These are phyloP conservation scores for Eudyptes chrysolophus DNA, from an alignment of 2,113 vertebrate species.

Conservation along the genomic window DNA sequence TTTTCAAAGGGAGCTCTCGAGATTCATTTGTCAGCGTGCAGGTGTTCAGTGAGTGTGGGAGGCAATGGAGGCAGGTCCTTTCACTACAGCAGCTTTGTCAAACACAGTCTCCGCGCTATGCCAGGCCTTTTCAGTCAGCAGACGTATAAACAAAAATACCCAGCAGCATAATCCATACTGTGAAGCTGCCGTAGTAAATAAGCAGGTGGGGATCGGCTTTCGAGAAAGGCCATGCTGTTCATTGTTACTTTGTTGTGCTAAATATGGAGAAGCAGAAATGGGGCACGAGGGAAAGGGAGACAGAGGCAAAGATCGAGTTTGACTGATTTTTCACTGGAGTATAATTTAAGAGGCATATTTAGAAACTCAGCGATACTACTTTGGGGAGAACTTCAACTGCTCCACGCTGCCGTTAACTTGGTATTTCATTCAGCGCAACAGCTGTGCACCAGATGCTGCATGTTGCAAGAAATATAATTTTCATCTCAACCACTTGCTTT, in stretches of 20 bases:
- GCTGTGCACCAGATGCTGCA: constrained; percentile 75
- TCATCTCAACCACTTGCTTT: constrained; percentile 46
- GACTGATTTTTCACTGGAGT: constrained; percentile 37
- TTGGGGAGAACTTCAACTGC: constrained; percentile 52
- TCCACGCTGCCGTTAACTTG: constrained; percentile 21
- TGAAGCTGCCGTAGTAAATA: constrained; percentile 11
- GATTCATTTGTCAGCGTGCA: neutral
- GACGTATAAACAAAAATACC: constrained; percentile 3
- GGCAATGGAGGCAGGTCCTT: neutral
- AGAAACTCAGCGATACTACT: constrained; percentile 57
- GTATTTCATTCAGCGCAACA: constrained; percentile 59
- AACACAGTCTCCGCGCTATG: neutral
- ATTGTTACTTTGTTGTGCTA: constrained; percentile 18
- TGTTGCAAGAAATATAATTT: constrained; percentile 33
- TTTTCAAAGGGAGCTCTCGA: constrained; percentile 9
- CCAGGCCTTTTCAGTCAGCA: constrained; percentile 11
- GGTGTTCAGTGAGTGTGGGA: neutral
- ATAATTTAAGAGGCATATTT: constrained; percentile 66
- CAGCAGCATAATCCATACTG: neutral
- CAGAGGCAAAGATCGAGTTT: neutral
- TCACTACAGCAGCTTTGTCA: neutral
- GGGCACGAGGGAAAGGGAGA: neutral
- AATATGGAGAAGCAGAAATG: constrained; percentile 19
- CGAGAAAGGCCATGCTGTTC: neutral
- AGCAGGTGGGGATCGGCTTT: neutral